Conservation (phyloP, 30 jellyfish, hydroid and myxozoan genomes). For the Phacellophora camtschatica region DNA sequence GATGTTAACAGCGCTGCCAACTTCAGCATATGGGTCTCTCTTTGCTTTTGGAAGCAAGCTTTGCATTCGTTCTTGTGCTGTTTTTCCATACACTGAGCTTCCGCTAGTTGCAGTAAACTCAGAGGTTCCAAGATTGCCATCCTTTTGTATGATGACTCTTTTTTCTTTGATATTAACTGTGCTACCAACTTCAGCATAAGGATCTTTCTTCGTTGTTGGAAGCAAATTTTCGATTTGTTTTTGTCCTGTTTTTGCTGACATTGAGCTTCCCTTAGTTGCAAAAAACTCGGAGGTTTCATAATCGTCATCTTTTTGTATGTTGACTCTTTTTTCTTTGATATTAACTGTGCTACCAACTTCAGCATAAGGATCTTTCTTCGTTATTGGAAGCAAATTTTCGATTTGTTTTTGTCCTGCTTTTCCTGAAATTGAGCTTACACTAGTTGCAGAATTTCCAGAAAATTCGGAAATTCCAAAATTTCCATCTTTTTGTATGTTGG, state of each 20-base stretch:
- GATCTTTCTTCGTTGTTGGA: constrained; percentile 23
- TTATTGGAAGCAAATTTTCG: background rate
- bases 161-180: constrained; percentile 38
- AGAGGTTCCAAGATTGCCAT: no score
- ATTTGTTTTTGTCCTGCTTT: background rate
- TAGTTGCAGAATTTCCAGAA: constrained; percentile 42
- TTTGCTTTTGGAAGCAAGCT: background rate
- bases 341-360: constrained; percentile 74
- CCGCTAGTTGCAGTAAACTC: no score
- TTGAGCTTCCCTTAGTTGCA: no score
- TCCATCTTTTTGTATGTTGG: no score
- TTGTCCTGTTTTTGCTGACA: no score
- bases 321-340: background rate
- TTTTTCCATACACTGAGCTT: no score
- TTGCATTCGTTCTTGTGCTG: background rate
- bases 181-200: constrained; percentile 72
- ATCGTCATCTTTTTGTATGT: no score
- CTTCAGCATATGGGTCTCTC: constrained; percentile 68
- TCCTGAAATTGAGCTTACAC: background rate
- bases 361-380: constrained; percentile 64
- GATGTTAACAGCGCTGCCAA: no score
- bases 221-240: background rate
- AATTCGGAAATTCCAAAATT: background rate
- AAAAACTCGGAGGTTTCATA: no score
- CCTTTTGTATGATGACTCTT: background rate